Conservation (phyloP, 2,113 vertebrate genomes). For the Paradoxurus hermaphroditus region DNA sequence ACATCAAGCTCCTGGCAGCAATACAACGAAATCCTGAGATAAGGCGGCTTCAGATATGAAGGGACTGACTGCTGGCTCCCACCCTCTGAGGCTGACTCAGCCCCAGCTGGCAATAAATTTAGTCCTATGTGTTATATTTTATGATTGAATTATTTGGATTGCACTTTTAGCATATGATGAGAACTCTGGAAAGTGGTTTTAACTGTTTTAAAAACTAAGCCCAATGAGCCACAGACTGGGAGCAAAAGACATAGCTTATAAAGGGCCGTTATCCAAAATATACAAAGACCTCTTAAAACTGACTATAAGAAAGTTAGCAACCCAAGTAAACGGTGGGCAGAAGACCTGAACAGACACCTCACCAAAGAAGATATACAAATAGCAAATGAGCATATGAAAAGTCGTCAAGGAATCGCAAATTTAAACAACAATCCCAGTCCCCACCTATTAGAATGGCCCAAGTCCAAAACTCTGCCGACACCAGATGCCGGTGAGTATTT, state of each 20-base stretch:
- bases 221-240: background rate
- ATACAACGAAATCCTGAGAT: background rate
- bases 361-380: background rate
- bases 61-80: background rate
- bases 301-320: background rate
- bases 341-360: background rate
- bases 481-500: background rate
- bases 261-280: background rate
- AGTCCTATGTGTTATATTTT: background rate
- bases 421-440: background rate
- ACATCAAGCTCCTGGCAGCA: background rate
- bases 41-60: background rate
- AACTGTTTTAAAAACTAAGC: constrained; percentile 1
- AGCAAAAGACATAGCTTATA: background rate
- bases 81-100: background rate
- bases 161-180: background rate
- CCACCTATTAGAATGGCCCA: background rate
- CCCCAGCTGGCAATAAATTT: background rate
- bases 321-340: background rate
- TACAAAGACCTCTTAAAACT: background rate
- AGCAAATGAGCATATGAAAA: background rate
- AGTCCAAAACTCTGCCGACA: background rate
- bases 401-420: background rate
- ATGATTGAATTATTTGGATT: background rate
- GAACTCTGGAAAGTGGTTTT: constrained; percentile 19